Evolutionary conservation across 2,888 invertebrate genomes (phyloP), one percentile per base, ranked within the genome.

Genomic region (Ochlodes sylvanus): DNA sequence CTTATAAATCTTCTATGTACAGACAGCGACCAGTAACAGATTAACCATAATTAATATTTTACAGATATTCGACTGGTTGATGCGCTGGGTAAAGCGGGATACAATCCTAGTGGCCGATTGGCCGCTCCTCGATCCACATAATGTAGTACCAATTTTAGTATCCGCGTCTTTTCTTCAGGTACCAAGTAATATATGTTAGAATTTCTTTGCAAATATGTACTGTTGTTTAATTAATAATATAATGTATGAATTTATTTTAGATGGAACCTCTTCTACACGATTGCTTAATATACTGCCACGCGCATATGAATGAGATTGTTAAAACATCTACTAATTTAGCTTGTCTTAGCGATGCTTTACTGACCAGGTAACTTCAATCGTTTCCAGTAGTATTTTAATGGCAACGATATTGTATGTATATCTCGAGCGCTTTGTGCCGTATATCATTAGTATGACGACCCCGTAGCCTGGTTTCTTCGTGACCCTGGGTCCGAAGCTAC

Each of bases 61-160:
- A 1, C 95, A 97, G 84, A 98, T 99, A 71, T 99, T 99, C 87
- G 98, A 98, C 79, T 99, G 98, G 98, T 92, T 99, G 63, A 98
- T 99, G 97, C 95, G 96, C 73, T 99, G 98, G 98, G 97, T 98
- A n/a, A 98, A 98, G 85, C 94, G 95, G 38, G 96, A 96, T 76
- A 89, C 94, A 0, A 93, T 95, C 70, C 89, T 95, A 69, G 94
- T 95, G 69, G 95, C 95, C 0, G 95, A 95, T 74, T 95, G 95
- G 94, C 97, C 97, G 0, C 86, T 93, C 52, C 86, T 97, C 54
- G 98, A 98, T 83, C 94, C 97, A 0, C 95, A 94, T 78, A 98
- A 98, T 86, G 98, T 98, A 1, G 95, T 99, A 64, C 98, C 98
- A 0, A 97, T 99, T 63, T 94, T 99, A 70, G 98, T 99, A 0